Base-by-base conservation (phyloP, 30 jellyfish, hydroid and myxozoan species). In the Cassiopea xamachana region DNA sequence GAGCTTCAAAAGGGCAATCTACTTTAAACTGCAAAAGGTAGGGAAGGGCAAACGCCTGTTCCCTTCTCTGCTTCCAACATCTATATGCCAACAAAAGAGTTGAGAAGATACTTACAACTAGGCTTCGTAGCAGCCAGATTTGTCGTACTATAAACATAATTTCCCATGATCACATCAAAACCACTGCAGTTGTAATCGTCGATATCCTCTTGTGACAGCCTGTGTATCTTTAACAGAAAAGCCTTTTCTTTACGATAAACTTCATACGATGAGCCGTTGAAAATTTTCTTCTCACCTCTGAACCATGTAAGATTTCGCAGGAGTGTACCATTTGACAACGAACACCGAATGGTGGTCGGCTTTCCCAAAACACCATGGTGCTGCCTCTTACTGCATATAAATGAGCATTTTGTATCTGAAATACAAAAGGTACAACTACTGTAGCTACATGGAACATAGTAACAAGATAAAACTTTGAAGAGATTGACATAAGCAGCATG, bases 111-210 rank as follows among this genome's bases (percentile, higher is more conserved):
- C 64, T 55, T 55, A 55, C 64, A 55, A 55, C 64, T 10, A 55
- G 64, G 12, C 10, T 55, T 10, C 12, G 64, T 10, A 10, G 12
- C 12, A 55, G 48, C 55, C 13, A 82, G 90, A n/a, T 12, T 15
- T 12, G 27, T 67, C 5, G 46, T 64, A 2, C 73, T 71, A 14
- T 71, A 16, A 47, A 82, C 73, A n/a, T 17, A 15, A 48, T 69
- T 82, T 15, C 90, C 90, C 75, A 82, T 48, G 7, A 82, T 46
- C 48, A 7, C 68, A 43, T 82, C 90, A 69, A 43, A 69, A 27
- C 82, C 90, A 16, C 74, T 68, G 75, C 90, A 82, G 69, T 7
- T 67, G 60, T 82, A 82, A 17, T 82, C 48, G 45, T 73, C 90
- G 46, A 49, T 14, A 59, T 82, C 73, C 15, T 15, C 74, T 2